Evolutionary conservation across 2,888 invertebrate genomes (phyloP), one percentile per base, ranked within the genome.

Genomic region (Agriotes lineatus): DNA sequence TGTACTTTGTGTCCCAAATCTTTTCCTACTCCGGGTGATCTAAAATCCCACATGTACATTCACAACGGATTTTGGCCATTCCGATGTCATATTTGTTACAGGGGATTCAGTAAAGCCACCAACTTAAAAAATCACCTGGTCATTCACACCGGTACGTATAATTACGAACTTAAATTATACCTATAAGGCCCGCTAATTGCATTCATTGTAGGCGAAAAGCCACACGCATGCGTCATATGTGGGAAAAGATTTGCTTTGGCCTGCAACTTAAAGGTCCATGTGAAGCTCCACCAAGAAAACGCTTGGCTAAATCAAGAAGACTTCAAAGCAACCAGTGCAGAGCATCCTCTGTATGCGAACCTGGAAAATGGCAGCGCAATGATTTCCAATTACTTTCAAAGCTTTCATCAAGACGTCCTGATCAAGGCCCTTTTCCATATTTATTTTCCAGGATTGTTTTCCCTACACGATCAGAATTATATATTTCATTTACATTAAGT

Each of bases 181-280:
- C n/a, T n/a, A n/a, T n/a, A n/a, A n/a, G n/a, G n/a, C n/a, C n/a
- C n/a, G n/a, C n/a, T n/a, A n/a, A n/a, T n/a, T n/a, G n/a, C n/a
- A n/a, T n/a, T n/a, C n/a, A n/a, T 76, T 74, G 19, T 44, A 77
- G 76, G 75, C 66, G 75, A 73, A 58, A 74, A 73, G 44, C 74
- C 73, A 14, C 71, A 75, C 48, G 52, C 59, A 5, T 79, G 78
- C 65, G 68, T 70, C 12, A 59, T 76, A 12, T 79, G 79, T 52
- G 72, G 71, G 30, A 79, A 77, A 69, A 70, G 74, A 37, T 79
- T 78, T 63, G 77, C 79, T 1, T 63, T 78, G 37, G 69, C 70
- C 4, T 78, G 77, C 60, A 78, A 78, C 48, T 69, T 78, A 50
- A 77, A 77, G 58, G 73, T 76, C 5, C 78, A 79, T 56, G 20